phyloP scores from a whole-genome alignment of 2,113 vertebrate genomes.

The Labeo catla region DNA sequence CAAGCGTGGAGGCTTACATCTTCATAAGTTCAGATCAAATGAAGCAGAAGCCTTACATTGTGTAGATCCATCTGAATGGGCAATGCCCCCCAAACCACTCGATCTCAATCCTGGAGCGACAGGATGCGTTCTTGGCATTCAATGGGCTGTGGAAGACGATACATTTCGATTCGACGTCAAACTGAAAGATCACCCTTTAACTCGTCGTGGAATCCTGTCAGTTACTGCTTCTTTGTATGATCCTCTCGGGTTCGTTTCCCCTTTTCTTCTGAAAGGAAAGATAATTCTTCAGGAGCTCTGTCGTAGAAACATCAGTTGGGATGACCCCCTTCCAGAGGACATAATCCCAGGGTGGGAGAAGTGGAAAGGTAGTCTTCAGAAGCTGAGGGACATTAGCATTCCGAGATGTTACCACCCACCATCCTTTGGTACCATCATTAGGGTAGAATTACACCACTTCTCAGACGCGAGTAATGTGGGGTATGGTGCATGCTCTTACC shows the following conservation, averaged over 20 bases:
- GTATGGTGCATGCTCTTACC: too few relatives aligned
- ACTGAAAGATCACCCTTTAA: constrained; percentile 30
- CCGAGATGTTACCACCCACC: too few relatives aligned
- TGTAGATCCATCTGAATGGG: constrained; percentile 32
- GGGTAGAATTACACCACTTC: too few relatives aligned
- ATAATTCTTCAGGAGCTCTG: constrained; percentile 41
- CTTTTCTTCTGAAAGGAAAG: constrained; percentile 43
- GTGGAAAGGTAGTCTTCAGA: constrained; percentile 35
- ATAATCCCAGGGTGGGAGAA: constrained; percentile 38
- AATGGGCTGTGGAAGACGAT: constrained; percentile 37
- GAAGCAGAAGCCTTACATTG: not conserved
- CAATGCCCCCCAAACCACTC: not conserved
- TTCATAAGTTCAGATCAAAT: constrained; percentile 49
- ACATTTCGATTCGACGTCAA: constrained; percentile 18
- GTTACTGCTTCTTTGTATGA: constrained; percentile 44
- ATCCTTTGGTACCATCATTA: too few relatives aligned
- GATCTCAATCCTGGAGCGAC: not conserved
- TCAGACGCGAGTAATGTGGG: too few relatives aligned
- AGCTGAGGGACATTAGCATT: too few relatives aligned
- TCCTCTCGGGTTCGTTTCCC: not conserved
- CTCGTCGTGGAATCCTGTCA: constrained; percentile 10
- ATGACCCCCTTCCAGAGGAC: constrained; percentile 6
- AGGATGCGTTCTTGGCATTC: constrained; percentile 30
- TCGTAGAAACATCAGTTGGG: constrained; percentile 23
- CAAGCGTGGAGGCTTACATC: not conserved